Evolutionary conservation across 2,113 vertebrate species (phyloP), one percentile per base, ranked within the genome.

Genomic region (Solea solea): DNA sequence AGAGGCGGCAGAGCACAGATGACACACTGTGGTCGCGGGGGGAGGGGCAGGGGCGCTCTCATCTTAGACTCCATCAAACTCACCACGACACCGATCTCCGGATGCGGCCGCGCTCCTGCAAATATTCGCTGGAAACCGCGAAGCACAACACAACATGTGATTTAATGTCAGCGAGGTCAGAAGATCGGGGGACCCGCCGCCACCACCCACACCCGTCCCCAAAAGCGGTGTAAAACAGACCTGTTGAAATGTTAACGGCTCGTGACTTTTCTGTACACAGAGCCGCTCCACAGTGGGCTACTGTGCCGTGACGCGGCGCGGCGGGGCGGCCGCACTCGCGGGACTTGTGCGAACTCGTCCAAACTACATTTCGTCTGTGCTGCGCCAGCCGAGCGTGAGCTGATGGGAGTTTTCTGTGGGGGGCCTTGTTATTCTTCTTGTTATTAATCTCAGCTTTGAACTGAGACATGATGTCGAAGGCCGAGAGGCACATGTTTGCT

Each of bases 381-480:
- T 76, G 50, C 55, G 27, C 61, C 76, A 72, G 48, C 85, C 48
- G 68, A 89, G 88, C 86, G 48, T 86, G 73, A 74, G 57, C 61
- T 78, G 69, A 69, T 71, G 78, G 21, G 76, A 69, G 72, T 83
- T 78, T 76, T 77, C 39, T 7, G 40, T 9, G 52, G 71, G 68
- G 66, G 69, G 71, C 9, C 52, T 56, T 80, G 72, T 80, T 87
- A 57, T 86, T 72, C 65, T 78, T 85, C 69, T 52, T 50, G 80
- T 80, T 80, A 78, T 88, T 88, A 71, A 74, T 86, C 81, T 86
- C 27, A 55, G 72, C 81, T 86, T 85, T 83, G 82, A 84, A 86
- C 61, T 68, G 71, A 82, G 40, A 78, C 75, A 74, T 46, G 49
- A 82, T 9, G 57, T 34, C n/a, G 1, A 55, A 75, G 73, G 56